Evolutionary conservation across 2,888 invertebrate species (phyloP), one percentile per base, ranked within the genome.

Genomic region (Pherbina coryleti): DNA sequence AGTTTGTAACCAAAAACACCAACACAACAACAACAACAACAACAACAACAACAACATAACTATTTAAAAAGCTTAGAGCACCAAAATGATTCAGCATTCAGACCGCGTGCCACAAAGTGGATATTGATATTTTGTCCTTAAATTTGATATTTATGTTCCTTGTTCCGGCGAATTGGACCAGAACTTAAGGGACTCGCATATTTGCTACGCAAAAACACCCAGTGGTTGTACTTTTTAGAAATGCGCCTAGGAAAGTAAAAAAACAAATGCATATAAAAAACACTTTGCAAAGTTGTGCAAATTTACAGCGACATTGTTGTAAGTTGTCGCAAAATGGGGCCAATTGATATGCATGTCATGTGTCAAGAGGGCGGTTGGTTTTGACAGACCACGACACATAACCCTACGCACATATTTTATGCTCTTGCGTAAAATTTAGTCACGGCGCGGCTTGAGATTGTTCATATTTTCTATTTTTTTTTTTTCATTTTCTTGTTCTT

Each of bases 71-170:
- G 31, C 64, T n/a, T 55, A 37, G 60, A 72, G 57, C 25, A 14
- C 7, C 44, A 37, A 80, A 78, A 70, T 81, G 77, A 83, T 83
- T 88, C 86, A 84, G 82, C 82, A 89, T 89, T 88, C 89, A 85
- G 86, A 83, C 83, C 84, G 85, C 88, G 86, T 89, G 78, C 82
- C 83, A 82, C 84, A 89, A 89, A 89, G 89, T 89, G 89, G 89
- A 89, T 89, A 89, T 89, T 89, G 89, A 89, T 89, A 89, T 89
- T 89, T 89, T 88, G 88, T 88, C 85, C 87, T 87, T 85, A 88
- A 88, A 89, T 88, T 84, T 86, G 86, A 89, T 89, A 89, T 89
- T 89, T 89, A 89, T 89, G 89, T 88, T 85, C 80, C 79, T 80
- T 77, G 76, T 79, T 80, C 62, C 79, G 76, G 64, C 76, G 51